These are phyloP conservation scores for Meda fulgida DNA, from an alignment of 2,797 vertebrate species.

Conservation along the genomic window DNA sequence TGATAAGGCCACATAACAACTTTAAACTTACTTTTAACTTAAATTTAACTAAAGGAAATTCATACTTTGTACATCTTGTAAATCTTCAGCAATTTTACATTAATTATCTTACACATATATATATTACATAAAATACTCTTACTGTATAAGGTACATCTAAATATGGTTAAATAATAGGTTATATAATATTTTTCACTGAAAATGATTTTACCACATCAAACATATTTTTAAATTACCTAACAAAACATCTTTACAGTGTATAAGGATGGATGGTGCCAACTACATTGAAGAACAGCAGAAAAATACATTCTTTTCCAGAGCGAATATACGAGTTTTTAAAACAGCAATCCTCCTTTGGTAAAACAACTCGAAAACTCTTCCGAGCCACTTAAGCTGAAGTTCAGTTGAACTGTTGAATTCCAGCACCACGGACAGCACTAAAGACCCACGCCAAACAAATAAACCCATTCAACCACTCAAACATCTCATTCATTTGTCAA, in stretches of 20 bases:
- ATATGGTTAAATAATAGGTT: neutral
- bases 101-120: neutral
- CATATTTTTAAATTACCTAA: neutral
- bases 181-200: neutral
- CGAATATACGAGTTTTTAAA: neutral
- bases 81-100: neutral
- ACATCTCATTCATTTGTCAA: neutral
- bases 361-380: constrained; percentile 10
- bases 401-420: constrained; percentile 32
- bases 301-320: neutral
- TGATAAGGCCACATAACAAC: neutral
- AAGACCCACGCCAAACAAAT: neutral
- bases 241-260: neutral
- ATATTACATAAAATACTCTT: neutral
- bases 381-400: neutral
- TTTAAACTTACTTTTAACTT: too few species aligned
- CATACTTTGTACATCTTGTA: neutral
- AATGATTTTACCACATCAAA: neutral
- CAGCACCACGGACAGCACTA: constrained; percentile 68
- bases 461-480: neutral
- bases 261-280: constrained; percentile 1
- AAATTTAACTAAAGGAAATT: neutral
- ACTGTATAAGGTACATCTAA: neutral
- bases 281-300: neutral
- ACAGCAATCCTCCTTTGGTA: neutral